Conservation (phyloP, 2,888 invertebrate species). For the Thyatira batis region DNA sequence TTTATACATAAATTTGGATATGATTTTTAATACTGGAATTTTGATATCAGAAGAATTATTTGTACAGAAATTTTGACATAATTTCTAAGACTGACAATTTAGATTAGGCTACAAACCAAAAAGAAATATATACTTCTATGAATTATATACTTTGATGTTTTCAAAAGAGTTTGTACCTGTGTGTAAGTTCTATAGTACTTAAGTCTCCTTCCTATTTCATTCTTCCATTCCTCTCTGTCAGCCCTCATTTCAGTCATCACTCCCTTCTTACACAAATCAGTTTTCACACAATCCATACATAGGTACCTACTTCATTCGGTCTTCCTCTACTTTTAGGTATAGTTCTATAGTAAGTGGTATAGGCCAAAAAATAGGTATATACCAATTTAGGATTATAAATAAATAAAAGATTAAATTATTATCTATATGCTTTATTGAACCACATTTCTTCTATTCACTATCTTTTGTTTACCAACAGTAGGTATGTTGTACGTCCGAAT, state of each 20-base stretch:
- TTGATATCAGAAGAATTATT: background rate
- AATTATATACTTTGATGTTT: background rate
- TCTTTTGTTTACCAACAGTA: background rate
- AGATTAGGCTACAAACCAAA: background rate
- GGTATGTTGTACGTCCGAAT: too few species aligned
- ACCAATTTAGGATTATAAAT: background rate
- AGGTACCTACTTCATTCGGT: too few species aligned
- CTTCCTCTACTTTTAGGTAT: too few species aligned
- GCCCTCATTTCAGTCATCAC: too few species aligned
- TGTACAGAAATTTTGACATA: conserved; percentile 4
- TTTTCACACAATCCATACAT: too few species aligned
- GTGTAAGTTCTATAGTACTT: too few species aligned
- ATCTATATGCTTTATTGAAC: background rate
- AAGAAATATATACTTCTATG: background rate
- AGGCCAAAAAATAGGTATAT: too few species aligned
- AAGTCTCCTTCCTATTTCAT: too few species aligned
- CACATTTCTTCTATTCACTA: background rate
- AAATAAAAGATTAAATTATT: background rate
- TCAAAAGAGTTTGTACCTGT: too few species aligned
- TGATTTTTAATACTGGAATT: background rate
- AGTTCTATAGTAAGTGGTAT: too few species aligned
- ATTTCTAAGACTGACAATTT: background rate
- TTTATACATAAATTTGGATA: conserved; percentile 13
- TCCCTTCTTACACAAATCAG: too few species aligned
- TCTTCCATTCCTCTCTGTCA: too few species aligned